Base-by-base conservation (phyloP, 2,797 vertebrate species). In the Coccyzus lansbergi region DNA sequence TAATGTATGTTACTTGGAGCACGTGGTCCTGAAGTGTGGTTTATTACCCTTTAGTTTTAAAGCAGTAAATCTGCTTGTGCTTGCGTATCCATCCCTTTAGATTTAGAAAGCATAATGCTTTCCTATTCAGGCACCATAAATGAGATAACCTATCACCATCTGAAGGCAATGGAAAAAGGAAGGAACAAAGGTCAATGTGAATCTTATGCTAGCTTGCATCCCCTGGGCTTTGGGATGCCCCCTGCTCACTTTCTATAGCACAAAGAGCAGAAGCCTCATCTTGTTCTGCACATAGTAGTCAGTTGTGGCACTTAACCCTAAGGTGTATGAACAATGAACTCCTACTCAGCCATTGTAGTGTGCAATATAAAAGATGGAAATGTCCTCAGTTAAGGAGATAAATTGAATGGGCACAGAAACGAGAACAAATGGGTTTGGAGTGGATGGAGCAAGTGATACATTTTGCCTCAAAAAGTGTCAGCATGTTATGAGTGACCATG, bases 401-500 rank as follows among this genome's bases (percentile, higher is more conserved):
- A 71, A 38, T 12, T 29, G 48, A 20, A 63, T 7, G 16, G 52
- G 31, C 12, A 17, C 20, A 72, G 38, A 68, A 86, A 83, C 0
- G 6, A 60, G 49, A 83, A 60, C 11, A 71, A 58, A 92, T 90
- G 15, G 2, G 3, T 84, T 84, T 68, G 29, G 48, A 71, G 44
- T 3, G 4, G 28, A 10, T 42, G 25, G 44, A 92, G 53, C 75
- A 93, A 85, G 64, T 36, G 19, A 46, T 62, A 10, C 9, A 4
- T 53, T 91, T 96, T 92, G 15, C 36, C 46, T 9, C 44, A 33
- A 44, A 36, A 52, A 38, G 3, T 13, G 18, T 67, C 56, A 49
- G 53, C 12, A 3, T 0, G 0, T 40, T 4, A 2, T 71, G 49
- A 6, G 6, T 75, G 58, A 65, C 33, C 4, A 7, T 34, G 14